phyloP scores from a whole-genome alignment of 2,797 vertebrate genomes.

The Australoheros facetus region DNA sequence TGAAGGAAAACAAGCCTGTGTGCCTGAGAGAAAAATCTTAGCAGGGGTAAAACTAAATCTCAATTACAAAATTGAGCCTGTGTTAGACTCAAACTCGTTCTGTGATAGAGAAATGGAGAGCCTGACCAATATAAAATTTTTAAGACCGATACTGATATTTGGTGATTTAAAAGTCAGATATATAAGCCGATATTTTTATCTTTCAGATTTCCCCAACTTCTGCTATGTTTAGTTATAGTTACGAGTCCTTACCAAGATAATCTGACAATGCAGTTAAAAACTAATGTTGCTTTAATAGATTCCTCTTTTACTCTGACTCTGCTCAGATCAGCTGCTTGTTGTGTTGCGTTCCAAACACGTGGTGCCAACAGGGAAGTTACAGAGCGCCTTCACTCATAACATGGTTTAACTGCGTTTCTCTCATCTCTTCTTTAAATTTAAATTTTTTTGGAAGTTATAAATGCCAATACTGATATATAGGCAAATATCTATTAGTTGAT shows the following conservation, averaged over 20 bases:
- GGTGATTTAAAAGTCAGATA: neutral
- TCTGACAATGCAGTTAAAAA: neutral
- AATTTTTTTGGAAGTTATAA: neutral
- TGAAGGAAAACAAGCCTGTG: conserved; percentile 43
- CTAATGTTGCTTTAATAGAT: neutral
- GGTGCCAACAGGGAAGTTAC: neutral
- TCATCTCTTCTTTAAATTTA: neutral
- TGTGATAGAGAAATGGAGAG: neutral
- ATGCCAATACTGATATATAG: no score
- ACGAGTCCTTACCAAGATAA: no score
- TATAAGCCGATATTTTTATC: neutral
- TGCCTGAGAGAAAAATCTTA: conserved; percentile 15
- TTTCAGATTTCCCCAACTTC: neutral
- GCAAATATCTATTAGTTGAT: neutral
- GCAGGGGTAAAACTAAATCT: neutral
- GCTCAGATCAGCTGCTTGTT: neutral
- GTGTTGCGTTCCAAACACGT: no score
- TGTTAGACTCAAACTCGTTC: neutral
- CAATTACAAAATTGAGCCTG: neutral
- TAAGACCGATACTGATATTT: neutral
- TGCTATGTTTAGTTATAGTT: neutral
- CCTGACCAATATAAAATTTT: neutral
- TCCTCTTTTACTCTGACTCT: neutral
- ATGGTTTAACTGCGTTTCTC: neutral
- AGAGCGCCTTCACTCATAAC: neutral